Conservation (phyloP, 2,113 vertebrate species). For the Varanus salvator region DNA sequence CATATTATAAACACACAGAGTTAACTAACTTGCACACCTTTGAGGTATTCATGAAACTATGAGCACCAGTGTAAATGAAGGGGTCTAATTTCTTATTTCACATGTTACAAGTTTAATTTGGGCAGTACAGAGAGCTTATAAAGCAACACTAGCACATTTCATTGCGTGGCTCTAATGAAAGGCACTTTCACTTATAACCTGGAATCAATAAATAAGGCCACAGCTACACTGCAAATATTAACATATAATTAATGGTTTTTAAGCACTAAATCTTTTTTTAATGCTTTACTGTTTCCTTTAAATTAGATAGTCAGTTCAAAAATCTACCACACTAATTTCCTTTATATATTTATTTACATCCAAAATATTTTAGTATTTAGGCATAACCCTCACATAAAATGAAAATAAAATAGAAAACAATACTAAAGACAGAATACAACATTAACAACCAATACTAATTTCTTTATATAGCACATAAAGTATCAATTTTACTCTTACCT, state of each 20-base stretch:
- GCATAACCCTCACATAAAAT: neutral
- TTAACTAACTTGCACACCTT: neutral
- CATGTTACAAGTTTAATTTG: constrained; percentile 11
- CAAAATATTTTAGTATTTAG: neutral
- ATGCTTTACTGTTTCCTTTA: constrained; percentile 15
- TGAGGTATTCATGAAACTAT: neutral
- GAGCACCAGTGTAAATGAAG: too few species aligned
- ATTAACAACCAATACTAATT: neutral
- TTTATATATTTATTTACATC: neutral
- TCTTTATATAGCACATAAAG: neutral
- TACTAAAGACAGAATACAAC: neutral
- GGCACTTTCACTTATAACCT: neutral
- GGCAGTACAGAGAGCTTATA: constrained; percentile 10
- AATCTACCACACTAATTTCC: neutral
- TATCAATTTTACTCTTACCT: constrained; percentile 82
- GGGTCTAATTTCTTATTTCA: neutral
- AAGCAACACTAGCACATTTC: neutral
- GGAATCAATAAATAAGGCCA: neutral
- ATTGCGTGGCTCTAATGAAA: neutral
- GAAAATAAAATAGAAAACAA: neutral
- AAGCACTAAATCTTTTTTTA: neutral
- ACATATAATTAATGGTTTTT: neutral
- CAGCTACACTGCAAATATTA: constrained; percentile 13
- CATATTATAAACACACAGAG: neutral
- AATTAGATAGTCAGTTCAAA: neutral